These are phyloP conservation scores for Tyria jacobaeae DNA, from an alignment of 2,888 invertebrate species.

Conservation along the genomic window DNA sequence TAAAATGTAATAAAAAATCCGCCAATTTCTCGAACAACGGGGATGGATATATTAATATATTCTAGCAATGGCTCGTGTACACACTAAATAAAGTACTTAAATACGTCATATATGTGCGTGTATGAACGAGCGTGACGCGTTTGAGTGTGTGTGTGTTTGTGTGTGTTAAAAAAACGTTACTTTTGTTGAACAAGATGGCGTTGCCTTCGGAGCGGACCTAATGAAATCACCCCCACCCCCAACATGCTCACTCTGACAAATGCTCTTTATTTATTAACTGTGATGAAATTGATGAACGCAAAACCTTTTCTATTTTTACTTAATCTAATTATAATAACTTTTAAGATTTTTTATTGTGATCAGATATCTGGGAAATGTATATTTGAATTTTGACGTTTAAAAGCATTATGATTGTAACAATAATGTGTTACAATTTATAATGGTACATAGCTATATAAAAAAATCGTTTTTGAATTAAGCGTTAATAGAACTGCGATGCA, in stretches of 20 bases:
- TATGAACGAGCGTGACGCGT: constrained; percentile 62
- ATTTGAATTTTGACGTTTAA: too few species aligned
- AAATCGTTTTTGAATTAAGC: background rate
- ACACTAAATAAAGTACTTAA: constrained; percentile 54
- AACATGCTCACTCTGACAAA: background rate
- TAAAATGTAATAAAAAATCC: constrained; percentile 36
- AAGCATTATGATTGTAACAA: too few species aligned
- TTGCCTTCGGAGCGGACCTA: constrained; percentile 21
- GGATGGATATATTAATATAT: constrained; percentile 32
- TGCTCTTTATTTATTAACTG: background rate
- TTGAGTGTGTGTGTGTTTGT: constrained; percentile 39
- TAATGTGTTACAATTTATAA: too few species aligned
- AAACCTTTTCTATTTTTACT: background rate
- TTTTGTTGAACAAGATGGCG: constrained; percentile 9
- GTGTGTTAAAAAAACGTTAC: constrained; percentile 34
- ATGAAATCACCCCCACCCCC: constrained; percentile 18
- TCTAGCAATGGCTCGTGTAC: constrained; percentile 51
- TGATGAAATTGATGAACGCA: constrained; percentile 16
- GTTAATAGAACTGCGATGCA: too few species aligned
- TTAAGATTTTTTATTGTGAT: too few species aligned
- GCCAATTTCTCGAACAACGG: constrained; percentile 39
- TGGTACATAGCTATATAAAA: background rate
- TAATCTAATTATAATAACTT: background rate
- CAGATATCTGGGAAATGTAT: too few species aligned
- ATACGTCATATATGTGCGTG: constrained; percentile 58